Evolutionary conservation across 1,140 invertebrate species (phyloP), one percentile per base, ranked within the genome.

Genomic region (Plutomurus gul): DNA sequence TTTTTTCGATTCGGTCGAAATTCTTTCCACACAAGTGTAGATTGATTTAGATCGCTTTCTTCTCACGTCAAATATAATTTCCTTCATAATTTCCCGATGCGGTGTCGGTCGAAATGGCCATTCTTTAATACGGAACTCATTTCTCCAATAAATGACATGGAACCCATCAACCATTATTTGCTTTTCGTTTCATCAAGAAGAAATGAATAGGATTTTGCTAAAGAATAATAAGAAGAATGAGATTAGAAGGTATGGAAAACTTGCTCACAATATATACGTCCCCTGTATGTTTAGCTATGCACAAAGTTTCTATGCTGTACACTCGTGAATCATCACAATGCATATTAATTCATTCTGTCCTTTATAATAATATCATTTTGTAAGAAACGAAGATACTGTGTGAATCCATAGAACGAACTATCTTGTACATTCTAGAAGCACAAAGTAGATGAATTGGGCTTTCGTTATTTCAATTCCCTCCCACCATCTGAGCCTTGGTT

Each of bases 61-160:
- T 60, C 51, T 51, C 75, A 76, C 51, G 47, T 60, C 36, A 76
- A 60, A 76, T 16, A 37, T 75, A 76, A 76, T 76, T 76, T 60
- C 47, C 33, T 76, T 51, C 39, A 76, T 76, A 76, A 76, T 76
- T 49, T 76, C 27, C 56, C 56, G 30, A 25, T n/a, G 27, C 56
- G 13, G 36, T 65, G 56, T 65, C 56, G 30, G 36, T 33, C 27
- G 56, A 33, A 65, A 65, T 33, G 18, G 36, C 36, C 30, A 65
- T 65, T 65, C 47, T 51, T 51, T 51, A 25, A 65, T 65, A 30
- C 25, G 30, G 56, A 25, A 65, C 56, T 65, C 56, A 65, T 65
- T 65, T 33, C 13, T 33, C 56, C 36, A 65, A 65, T 65, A 65
- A 65, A 65, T 65, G 36, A 65, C 25, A 16, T 25, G 27, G 56